phyloP scores from a whole-genome alignment of 2,888 invertebrate genomes.

The Seira sanloemensis region DNA sequence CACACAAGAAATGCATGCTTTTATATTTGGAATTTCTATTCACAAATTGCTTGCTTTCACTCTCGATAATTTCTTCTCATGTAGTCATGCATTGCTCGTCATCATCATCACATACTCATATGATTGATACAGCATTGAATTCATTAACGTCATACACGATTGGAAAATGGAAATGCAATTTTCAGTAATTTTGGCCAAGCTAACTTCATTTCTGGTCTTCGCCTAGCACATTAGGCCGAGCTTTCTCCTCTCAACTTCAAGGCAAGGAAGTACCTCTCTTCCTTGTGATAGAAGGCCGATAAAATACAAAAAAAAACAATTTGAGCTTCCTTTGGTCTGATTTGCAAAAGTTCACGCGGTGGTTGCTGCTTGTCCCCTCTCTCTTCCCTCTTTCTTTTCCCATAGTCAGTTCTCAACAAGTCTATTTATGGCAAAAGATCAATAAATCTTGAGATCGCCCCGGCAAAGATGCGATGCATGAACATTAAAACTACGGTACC shows the following conservation, averaged over 20 bases:
- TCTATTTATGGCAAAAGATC: conserved; percentile 55
- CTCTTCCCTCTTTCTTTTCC: conserved; percentile 8
- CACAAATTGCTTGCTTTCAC: no score
- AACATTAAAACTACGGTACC: no score
- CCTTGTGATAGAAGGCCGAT: background rate
- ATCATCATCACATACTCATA: no score
- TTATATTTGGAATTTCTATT: no score
- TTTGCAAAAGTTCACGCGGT: background rate
- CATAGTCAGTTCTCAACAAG: background rate
- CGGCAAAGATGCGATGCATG: background rate
- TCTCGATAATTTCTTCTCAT: no score
- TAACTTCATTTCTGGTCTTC: conserved; percentile 21
- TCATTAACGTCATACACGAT: background rate
- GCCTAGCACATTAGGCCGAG: conserved; percentile 20
- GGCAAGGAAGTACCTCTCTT: background rate
- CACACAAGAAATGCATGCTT: no score
- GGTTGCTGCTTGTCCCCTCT: conserved; percentile 38
- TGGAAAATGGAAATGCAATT: background rate
- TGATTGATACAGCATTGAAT: no score
- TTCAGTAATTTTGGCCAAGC: background rate
- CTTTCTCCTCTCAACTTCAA: background rate
- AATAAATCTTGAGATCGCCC: conserved; percentile 37
- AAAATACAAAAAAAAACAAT: background rate
- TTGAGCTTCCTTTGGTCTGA: conserved; percentile 2
- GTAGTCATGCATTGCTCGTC: no score